Evolutionary conservation across 2,113 vertebrate species (phyloP).

Genomic region (Ammodramus savannarum): DNA sequence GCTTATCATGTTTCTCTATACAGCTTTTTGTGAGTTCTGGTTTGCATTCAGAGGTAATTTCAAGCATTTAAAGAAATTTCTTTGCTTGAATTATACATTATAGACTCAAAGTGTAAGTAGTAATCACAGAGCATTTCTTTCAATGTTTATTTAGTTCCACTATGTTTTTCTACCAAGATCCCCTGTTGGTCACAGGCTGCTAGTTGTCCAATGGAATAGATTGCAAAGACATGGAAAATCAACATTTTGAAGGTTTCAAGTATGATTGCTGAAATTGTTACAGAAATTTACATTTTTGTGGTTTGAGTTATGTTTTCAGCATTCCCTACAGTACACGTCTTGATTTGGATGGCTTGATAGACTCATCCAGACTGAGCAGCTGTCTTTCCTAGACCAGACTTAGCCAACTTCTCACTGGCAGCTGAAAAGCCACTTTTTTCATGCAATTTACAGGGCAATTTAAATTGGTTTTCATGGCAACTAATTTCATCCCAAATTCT

Average conservation of each 20-base stretch:
- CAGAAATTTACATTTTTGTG: not conserved
- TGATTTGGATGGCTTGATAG: not conserved
- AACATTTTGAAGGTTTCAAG: not conserved
- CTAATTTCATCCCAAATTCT: not conserved
- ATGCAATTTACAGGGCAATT: not conserved
- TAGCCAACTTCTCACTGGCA: not conserved
- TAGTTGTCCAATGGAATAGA: not conserved
- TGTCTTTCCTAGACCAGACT: not conserved
- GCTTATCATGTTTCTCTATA: not conserved
- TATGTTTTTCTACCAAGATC: not conserved
- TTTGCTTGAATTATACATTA: not conserved
- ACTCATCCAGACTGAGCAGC: not conserved
- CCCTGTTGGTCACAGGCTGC: not conserved
- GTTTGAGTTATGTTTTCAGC: not conserved
- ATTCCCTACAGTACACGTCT: not conserved
- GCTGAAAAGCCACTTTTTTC: not conserved
- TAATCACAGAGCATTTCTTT: not conserved
- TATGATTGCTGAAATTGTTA: not conserved
- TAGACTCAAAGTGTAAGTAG: not conserved
- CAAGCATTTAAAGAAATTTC: not conserved
- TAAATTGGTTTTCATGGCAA: not conserved
- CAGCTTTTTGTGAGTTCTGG: not conserved
- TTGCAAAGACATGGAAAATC: not conserved
- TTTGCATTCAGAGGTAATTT: not conserved
- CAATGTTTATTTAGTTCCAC: not conserved